These are phyloP conservation scores for Trissolcus brochymenae DNA, from an alignment of 2,888 invertebrate species.

Conservation along the genomic window DNA sequence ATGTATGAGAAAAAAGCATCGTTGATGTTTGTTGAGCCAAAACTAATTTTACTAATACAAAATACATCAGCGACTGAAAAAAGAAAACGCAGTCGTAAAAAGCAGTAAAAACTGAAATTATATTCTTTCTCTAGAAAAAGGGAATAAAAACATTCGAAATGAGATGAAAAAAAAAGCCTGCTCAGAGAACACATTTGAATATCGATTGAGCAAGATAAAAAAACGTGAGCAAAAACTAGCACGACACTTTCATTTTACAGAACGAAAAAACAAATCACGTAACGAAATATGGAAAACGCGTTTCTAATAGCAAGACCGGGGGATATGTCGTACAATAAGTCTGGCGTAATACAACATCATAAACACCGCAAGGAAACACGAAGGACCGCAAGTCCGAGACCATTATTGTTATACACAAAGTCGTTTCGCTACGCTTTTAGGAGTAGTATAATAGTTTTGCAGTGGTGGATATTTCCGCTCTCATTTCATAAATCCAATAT, in stretches of 20 bases:
- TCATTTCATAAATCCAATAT: conserved; percentile 54
- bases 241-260: conserved; percentile 12
- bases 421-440: conserved; percentile 54
- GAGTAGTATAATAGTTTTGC: conserved; percentile 54
- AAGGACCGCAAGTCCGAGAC: conserved; percentile 55
- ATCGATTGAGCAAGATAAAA: conserved; percentile 13
- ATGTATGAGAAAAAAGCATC: too few species aligned
- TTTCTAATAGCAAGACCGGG: conserved; percentile 34
- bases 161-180: conserved; percentile 14
- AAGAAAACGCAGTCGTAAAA: conserved; percentile 13
- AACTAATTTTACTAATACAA: too few species aligned
- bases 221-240: conserved; percentile 4
- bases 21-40: too few species aligned
- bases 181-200: conserved; percentile 21
- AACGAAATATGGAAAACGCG: conserved; percentile 37
- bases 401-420: conserved; percentile 53
- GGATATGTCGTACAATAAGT: conserved; percentile 41
- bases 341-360: conserved; percentile 47
- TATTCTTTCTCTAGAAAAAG: conserved; percentile 1
- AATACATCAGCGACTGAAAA: too few species aligned
- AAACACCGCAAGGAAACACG: conserved; percentile 50
- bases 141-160: conserved; percentile 12
- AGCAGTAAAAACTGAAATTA: conserved; percentile 12
- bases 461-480: conserved; percentile 52
- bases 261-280: conserved; percentile 38